Percentiles rank a stretch among this genome's conserved stretches.
Conservation (phyloP, 2,113 vertebrate species). For the Tenrec ecaudatus region DNA sequence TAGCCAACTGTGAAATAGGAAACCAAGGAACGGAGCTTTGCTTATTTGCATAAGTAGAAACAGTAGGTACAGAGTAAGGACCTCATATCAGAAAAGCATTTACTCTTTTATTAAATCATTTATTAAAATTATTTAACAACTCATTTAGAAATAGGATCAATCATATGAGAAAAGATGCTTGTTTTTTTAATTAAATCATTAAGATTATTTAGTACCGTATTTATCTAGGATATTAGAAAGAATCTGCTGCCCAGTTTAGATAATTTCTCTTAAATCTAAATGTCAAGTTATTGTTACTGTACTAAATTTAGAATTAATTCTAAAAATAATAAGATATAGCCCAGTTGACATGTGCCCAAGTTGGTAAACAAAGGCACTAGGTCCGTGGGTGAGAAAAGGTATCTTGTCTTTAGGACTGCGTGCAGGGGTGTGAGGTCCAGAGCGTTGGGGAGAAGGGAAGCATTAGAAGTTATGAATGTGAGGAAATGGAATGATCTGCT, state of each 20-base stretch:
- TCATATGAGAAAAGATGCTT: neutral
- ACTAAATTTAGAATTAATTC: conserved; percentile 17
- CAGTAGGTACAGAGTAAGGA: neutral
- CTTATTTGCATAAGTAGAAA: neutral
- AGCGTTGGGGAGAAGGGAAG: neutral
- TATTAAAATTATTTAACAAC: neutral
- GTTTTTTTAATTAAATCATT: neutral
- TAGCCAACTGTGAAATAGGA: neutral
- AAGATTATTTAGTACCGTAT: neutral
- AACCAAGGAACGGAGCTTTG: neutral
- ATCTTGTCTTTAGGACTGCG: neutral
- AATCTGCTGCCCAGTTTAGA: neutral
- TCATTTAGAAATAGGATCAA: neutral
- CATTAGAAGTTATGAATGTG: neutral
- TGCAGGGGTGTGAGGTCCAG: neutral
- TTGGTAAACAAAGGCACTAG: neutral
- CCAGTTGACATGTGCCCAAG: neutral
- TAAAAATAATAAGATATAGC: neutral
- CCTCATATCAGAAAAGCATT: neutral
- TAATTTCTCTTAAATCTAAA: neutral
- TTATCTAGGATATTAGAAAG: neutral
- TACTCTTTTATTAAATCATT: neutral
- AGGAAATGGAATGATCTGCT: conserved; percentile 4
- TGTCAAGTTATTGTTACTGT: neutral
- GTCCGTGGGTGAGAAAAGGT: neutral